Evolutionary conservation across 1,140 invertebrate species (phyloP).

Genomic region (Cyrtorhinus lividipennis): DNA sequence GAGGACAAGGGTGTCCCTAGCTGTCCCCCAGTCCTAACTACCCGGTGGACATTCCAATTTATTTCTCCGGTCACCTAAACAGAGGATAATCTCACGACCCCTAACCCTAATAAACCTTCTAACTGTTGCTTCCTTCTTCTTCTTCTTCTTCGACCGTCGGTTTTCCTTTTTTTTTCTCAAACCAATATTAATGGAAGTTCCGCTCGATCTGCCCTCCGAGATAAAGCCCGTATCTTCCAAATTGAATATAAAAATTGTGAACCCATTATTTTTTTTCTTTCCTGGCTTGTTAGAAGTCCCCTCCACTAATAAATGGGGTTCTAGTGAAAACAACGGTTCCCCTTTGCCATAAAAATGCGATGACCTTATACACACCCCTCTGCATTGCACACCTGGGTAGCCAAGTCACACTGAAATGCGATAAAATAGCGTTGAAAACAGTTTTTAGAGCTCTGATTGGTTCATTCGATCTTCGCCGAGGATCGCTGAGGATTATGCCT

Average conservation of each 20-base stretch:
- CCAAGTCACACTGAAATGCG: too few relatives aligned
- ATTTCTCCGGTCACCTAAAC: slow-evolving; percentile 6
- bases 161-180: neutral
- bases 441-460: too few relatives aligned
- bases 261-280: neutral
- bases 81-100: slow-evolving; percentile 7
- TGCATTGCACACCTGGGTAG: too few relatives aligned
- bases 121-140: slow-evolving; percentile 8
- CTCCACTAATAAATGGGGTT: too few relatives aligned
- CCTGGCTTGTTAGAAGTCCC: too few relatives aligned
- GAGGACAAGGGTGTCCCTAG: neutral
- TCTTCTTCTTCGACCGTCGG: neutral
- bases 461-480: too few relatives aligned
- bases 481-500: too few relatives aligned
- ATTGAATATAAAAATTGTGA: slow-evolving; percentile 8
- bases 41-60: slow-evolving; percentile 3
- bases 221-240: slow-evolving; percentile 1
- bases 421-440: too few relatives aligned
- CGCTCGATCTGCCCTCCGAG: neutral
- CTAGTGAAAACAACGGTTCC: too few relatives aligned
- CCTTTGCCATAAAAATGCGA: too few relatives aligned
- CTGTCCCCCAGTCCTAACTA: neutral
- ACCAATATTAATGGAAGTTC: slow-evolving; percentile 5
- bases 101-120: slow-evolving; percentile 8
- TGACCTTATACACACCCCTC: too few relatives aligned